A percentile compares a stretch with the other conserved stretches of the same genome.
Conservation (phyloP, 2,113 vertebrate species). For the Vulpes ferrilata region DNA sequence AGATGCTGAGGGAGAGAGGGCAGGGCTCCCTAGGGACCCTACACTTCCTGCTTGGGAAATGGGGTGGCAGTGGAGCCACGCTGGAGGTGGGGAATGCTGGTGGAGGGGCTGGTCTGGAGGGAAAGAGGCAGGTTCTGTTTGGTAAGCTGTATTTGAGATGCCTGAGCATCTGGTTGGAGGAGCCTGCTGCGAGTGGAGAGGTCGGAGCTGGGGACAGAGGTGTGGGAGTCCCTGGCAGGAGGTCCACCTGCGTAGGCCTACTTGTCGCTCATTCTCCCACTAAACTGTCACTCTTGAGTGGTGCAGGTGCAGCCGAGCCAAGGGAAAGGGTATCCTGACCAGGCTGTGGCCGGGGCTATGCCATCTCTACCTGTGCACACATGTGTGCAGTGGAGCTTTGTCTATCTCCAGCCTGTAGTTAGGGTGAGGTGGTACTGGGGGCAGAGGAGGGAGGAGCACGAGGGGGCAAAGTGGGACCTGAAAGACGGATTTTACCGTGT, state of each 20-base stretch:
- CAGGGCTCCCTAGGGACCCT: not conserved
- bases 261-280: not conserved
- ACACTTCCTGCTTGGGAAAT: not conserved
- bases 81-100: too few species aligned
- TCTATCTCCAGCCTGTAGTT: not conserved
- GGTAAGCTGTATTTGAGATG: not conserved
- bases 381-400: not conserved
- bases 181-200: not conserved
- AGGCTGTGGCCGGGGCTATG: not conserved
- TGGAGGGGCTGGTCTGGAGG: not conserved
- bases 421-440: not conserved
- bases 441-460: not conserved
- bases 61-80: not conserved
- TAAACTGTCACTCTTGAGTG: not conserved
- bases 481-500: not conserved
- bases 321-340: not conserved
- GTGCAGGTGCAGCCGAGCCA: not conserved
- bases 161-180: not conserved
- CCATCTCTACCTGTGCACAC: not conserved
- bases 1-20: not conserved
- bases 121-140: not conserved
- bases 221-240: accelerated
- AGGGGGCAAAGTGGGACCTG: not conserved
- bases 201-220: not conserved
- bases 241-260: not conserved